Percentiles rank a stretch among this genome's conserved stretches.
Evolutionary conservation across 23 tunicate species (phyloP).

Genomic region (Pegea sp.): DNA sequence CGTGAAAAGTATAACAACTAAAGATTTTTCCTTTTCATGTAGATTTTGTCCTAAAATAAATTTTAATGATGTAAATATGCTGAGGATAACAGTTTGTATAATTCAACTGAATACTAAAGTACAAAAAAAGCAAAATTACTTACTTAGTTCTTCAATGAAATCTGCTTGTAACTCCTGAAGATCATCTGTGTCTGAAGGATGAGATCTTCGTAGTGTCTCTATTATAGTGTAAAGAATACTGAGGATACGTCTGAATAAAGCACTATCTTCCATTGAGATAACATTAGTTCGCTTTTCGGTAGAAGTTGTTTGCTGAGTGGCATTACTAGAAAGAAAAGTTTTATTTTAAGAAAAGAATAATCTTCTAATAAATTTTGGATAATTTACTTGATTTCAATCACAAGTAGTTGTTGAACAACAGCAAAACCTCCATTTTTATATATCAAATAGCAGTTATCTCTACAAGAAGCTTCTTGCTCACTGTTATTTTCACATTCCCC

Average conservation of each 20-base stretch:
- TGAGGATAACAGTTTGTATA: too few species aligned
- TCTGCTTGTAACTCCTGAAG: too few species aligned
- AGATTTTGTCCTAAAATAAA: conserved; percentile 18
- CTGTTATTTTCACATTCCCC: conserved; percentile 15
- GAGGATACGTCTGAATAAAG: conserved; percentile 22
- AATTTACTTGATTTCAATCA: conserved; percentile 61
- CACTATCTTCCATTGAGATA: conserved; percentile 39
- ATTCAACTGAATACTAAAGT: background rate
- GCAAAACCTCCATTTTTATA: conserved; percentile 52
- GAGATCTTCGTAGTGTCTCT: conserved; percentile 25
- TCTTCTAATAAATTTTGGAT: background rate
- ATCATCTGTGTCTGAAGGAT: background rate
- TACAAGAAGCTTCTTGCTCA: conserved; percentile 12
- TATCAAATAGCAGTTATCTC: conserved; percentile 40
- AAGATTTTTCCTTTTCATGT: conserved; percentile 25
- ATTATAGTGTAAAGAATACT: conserved; percentile 61
- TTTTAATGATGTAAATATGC: background rate
- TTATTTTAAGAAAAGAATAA: background rate
- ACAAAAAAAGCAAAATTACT: background rate
- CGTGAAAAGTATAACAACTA: conserved; percentile 28
- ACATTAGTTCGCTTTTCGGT: conserved; percentile 24
- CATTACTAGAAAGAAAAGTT: background rate
- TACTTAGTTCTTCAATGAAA: background rate
- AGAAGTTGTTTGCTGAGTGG: too few species aligned
- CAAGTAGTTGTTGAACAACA: conserved; percentile 20